Base-by-base conservation (phyloP, 2,113 vertebrate species). In the Seriola dumerili region DNA sequence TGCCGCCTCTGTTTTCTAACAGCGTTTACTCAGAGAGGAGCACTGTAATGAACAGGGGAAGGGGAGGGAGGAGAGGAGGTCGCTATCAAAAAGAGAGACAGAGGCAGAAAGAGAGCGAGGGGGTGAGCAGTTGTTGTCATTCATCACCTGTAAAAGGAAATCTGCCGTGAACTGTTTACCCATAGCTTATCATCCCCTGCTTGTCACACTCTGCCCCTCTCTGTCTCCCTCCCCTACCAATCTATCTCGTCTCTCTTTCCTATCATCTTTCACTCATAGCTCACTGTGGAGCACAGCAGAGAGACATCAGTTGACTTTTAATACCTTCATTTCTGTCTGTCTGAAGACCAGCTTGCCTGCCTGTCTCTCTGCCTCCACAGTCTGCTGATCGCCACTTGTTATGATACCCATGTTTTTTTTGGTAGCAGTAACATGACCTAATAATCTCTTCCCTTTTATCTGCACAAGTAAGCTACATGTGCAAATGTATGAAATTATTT, bases 81-180 rank as follows among this genome's bases (percentile, higher is more conserved):
- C 23, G 85, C 83, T 69, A 72, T 88, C 72, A 54, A 55, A 83
- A 70, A 63, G 76, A 68, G 69, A 72, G 68, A 74, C 42, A 38
- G 75, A 29, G 55, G 64, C 64, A 61, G 68, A 70, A 68, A 84
- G 57, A 48, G 73, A 79, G 77, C 1, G 77, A 46, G 75, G 79
- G 42, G 79, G 78, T 62, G 72, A 88, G 86, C 84, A 46, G 88
- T 87, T 91, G 91, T 92, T 94, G 91, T 92, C 89, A 93, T 94
- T 92, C 90, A 93, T 93, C 92, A 92, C 86, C 86, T 85, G 88
- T 72, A 85, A 90, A 89, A 83, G 82, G 82, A 92, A 93, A 92
- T 93, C 90, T 92, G 89, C 87, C 72, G 65, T 91, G 85, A 94
- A 93, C 92, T 92, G 89, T 91, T 94, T 93, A 91, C 89, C 89